phyloP scores from a whole-genome alignment of 2,113 vertebrate species.

The Oreochromis aureus region DNA sequence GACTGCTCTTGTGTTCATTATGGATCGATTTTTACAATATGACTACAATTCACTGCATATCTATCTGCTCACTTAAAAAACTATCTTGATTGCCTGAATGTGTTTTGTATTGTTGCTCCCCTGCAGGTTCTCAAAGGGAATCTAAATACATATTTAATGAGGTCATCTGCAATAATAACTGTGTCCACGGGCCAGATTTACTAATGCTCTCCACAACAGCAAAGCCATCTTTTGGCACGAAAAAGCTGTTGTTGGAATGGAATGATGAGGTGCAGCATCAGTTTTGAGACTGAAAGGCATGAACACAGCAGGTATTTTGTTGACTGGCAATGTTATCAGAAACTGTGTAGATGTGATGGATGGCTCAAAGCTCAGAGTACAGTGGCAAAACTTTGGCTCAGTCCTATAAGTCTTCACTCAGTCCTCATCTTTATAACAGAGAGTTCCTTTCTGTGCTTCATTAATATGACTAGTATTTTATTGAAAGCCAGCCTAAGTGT shows the following conservation, averaged over 20 bases:
- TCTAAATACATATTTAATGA: background rate
- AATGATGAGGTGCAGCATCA: background rate
- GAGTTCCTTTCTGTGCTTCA: background rate
- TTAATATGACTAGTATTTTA: background rate
- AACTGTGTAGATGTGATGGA: background rate
- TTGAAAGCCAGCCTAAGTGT: fast-evolving
- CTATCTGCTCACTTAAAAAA: background rate
- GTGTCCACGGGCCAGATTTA: background rate
- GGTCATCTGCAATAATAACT: background rate
- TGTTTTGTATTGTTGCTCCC: background rate
- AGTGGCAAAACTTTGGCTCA: background rate
- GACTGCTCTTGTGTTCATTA: background rate
- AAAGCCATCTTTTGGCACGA: background rate
- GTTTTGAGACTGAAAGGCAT: background rate
- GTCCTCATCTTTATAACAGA: background rate
- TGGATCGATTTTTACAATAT: background rate
- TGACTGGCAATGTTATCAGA: background rate
- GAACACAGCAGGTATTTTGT: background rate
- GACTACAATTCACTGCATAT: background rate
- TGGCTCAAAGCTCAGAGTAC: background rate
- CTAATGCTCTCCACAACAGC: background rate
- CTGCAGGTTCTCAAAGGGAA: background rate
- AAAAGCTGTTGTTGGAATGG: background rate
- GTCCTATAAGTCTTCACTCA: background rate
- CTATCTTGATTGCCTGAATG: background rate